Conservation (phyloP, 2,888 invertebrate genomes). For the Gasteruption jaculator region DNA sequence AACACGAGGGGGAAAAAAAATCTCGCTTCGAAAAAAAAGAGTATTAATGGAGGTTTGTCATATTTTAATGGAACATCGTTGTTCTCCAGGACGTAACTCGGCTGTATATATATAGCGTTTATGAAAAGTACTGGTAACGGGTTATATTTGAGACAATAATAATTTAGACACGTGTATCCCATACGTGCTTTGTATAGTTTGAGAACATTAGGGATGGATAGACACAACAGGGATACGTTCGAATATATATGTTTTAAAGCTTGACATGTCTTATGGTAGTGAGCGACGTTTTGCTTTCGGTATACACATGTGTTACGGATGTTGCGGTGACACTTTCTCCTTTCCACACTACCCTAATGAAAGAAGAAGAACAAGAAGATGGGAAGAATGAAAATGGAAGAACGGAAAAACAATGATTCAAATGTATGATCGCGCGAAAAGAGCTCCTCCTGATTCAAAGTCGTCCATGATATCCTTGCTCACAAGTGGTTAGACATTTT, state of each 20-base stretch:
- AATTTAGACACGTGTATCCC: conserved; percentile 48
- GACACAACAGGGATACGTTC: conserved; percentile 35
- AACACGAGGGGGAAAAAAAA: neutral
- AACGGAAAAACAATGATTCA: no score
- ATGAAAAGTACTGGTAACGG: conserved; percentile 16
- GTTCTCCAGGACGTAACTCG: conserved; percentile 10
- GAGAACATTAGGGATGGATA: conserved; percentile 36
- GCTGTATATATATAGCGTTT: conserved; percentile 12
- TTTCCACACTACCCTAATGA: conserved; percentile 10
- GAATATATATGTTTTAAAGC: conserved; percentile 27
- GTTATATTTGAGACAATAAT: conserved; percentile 46
- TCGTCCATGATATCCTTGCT: no score
- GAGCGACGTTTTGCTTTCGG: conserved; percentile 19
- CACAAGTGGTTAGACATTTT: no score
- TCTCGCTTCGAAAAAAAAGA: neutral
- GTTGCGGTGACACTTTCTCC: conserved; percentile 8
- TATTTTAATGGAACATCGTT: conserved; percentile 38
- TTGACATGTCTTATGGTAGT: conserved; percentile 20
- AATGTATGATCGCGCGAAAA: no score
- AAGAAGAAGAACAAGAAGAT: no score
- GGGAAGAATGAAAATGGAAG: no score
- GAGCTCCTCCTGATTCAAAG: no score
- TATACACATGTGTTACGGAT: conserved; percentile 12
- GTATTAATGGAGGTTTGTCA: conserved; percentile 30
- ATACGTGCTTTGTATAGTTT: conserved; percentile 41